phyloP scores from a whole-genome alignment of 2,888 invertebrate species.

The Dromius quadrimaculatus region DNA sequence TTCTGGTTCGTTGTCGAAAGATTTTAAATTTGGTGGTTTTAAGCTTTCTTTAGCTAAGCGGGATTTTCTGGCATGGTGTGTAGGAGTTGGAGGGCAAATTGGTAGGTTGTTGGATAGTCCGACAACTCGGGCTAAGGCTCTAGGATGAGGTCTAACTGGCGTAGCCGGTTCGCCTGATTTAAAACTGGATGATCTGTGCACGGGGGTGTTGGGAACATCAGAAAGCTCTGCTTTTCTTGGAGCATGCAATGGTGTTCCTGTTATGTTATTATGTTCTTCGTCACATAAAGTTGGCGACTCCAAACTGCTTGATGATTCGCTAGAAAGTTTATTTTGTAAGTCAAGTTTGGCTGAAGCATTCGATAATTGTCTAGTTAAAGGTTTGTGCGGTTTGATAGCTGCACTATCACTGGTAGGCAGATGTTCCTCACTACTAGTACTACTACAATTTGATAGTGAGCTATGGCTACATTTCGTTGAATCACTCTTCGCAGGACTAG shows the following conservation, averaged over 20 bases:
- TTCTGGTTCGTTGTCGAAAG: constrained; percentile 66
- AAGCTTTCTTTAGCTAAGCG: constrained; percentile 66
- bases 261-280: constrained; percentile 44
- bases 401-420: constrained; percentile 44
- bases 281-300: constrained; percentile 40
- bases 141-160: constrained; percentile 71
- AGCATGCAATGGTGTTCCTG: constrained; percentile 54
- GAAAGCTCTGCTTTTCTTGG: constrained; percentile 39
- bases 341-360: constrained; percentile 63
- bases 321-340: constrained; percentile 40
- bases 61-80: constrained; percentile 82
- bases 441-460: constrained; percentile 58
- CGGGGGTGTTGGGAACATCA: constrained; percentile 37
- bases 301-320: constrained; percentile 43
- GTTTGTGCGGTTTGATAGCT: constrained; percentile 75
- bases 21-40: constrained; percentile 69
- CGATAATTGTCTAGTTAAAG: constrained; percentile 76
- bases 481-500: constrained; percentile 62
- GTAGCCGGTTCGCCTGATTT: constrained; percentile 38
- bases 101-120: constrained; percentile 66
- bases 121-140: constrained; percentile 66
- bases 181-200: constrained; percentile 43
- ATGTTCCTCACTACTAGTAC: constrained; percentile 43
- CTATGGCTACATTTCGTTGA: constrained; percentile 61
- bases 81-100: constrained; percentile 89